Percentiles rank a stretch among this genome's conserved stretches.
Evolutionary conservation across 2,888 invertebrate species (phyloP).

Genomic region (Meganola albula): DNA sequence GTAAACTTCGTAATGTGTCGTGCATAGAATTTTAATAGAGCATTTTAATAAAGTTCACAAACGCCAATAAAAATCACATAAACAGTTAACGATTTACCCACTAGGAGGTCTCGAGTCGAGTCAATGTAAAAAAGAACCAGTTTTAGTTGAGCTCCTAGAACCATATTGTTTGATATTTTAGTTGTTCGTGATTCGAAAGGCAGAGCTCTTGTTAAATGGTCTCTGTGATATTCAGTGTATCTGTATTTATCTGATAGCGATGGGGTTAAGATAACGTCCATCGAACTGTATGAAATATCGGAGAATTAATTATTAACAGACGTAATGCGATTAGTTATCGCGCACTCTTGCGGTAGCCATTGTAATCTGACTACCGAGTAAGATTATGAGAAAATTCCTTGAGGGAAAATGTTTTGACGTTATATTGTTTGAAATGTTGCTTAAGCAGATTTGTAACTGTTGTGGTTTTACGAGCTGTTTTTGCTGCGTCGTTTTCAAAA

Average conservation of each 20-base stretch:
- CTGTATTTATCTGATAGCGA: conserved; percentile 51
- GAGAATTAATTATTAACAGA: conserved; percentile 64
- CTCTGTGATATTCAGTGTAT: conserved; percentile 35
- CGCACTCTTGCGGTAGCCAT: conserved; percentile 50
- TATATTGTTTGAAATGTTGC: conserved; percentile 12
- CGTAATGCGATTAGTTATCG: conserved; percentile 65
- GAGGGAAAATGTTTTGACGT: conserved; percentile 25
- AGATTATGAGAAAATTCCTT: conserved; percentile 32
- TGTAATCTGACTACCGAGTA: conserved; percentile 45
- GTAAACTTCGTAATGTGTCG: conserved; percentile 35
- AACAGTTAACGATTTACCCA: conserved; percentile 61
- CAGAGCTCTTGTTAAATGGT: conserved; percentile 37
- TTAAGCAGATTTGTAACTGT: conserved; percentile 6
- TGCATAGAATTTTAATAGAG: conserved; percentile 44
- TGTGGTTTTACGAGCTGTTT: background rate
- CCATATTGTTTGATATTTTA: conserved; percentile 25
- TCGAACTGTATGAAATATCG: conserved; percentile 59
- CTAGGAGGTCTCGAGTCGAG: conserved; percentile 54
- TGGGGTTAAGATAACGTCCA: conserved; percentile 57
- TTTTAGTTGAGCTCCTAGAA: conserved; percentile 27
- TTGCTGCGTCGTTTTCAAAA: background rate
- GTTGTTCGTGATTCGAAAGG: conserved; percentile 14
- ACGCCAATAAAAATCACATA: conserved; percentile 62
- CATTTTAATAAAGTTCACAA: conserved; percentile 56
- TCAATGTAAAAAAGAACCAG: conserved; percentile 40